Evolutionary conservation across 1,140 invertebrate species (phyloP).

Genomic region (Bilobella aurantiaca): DNA sequence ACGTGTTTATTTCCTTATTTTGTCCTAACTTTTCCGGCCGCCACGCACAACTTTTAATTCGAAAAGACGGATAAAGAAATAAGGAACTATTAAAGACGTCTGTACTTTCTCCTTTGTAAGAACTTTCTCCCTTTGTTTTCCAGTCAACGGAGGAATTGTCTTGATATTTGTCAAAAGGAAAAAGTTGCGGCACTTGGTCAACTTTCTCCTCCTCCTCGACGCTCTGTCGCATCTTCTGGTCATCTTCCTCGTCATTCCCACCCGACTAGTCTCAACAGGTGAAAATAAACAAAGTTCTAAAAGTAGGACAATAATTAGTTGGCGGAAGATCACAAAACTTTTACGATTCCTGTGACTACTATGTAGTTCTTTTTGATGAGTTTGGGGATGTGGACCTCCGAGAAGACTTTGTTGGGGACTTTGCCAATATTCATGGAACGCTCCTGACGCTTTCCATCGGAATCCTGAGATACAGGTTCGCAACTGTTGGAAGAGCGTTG

Average conservation of each 20-base stretch:
- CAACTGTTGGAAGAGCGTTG: too few relatives aligned
- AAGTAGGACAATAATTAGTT: not conserved
- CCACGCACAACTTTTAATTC: too few relatives aligned
- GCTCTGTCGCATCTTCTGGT: slow-evolving; percentile 29
- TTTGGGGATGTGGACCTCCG: not conserved
- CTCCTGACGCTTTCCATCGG: slow-evolving; percentile 14
- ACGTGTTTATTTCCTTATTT: too few relatives aligned
- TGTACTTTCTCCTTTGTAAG: too few relatives aligned
- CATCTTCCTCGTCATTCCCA: slow-evolving; percentile 26
- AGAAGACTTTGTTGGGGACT: slow-evolving; percentile 9
- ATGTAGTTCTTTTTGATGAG: not conserved
- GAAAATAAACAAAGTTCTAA: not conserved
- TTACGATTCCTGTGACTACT: not conserved
- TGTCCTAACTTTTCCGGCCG: too few relatives aligned
- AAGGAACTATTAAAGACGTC: not conserved
- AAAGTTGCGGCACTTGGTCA: slow-evolving; percentile 29
- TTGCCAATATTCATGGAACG: slow-evolving; percentile 14
- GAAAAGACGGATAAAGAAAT: not conserved
- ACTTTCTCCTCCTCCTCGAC: slow-evolving; percentile 32
- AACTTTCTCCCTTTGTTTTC: slow-evolving; percentile 9
- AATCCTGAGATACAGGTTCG: slow-evolving; percentile 20
- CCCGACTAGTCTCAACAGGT: slow-evolving; percentile 15
- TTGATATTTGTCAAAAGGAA: slow-evolving; percentile 27
- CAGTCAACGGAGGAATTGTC: slow-evolving; percentile 30
- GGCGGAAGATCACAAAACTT: not conserved